phyloP scores from a whole-genome alignment of 2,888 invertebrate species.

The Auanema freiburgensis region DNA sequence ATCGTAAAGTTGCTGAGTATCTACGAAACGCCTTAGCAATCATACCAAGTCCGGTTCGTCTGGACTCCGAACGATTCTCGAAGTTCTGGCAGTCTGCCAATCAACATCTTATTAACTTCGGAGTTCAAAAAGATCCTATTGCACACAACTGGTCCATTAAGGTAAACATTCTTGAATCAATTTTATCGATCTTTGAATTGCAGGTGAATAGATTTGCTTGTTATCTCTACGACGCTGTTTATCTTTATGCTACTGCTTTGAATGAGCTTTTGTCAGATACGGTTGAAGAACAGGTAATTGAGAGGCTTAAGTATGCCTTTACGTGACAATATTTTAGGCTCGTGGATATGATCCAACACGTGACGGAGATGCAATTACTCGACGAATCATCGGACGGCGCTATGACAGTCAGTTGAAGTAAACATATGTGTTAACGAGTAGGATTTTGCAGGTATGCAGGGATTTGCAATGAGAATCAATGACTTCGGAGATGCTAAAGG shows the following conservation, averaged over 20 bases:
- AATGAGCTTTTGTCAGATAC: conserved; percentile 73
- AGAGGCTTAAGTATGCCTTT: not conserved
- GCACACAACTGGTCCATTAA: conserved; percentile 24
- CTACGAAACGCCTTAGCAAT: conserved; percentile 84
- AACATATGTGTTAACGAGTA: not conserved
- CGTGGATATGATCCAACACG: conserved; percentile 64
- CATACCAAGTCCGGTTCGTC: conserved; percentile 79
- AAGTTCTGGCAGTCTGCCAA: conserved; percentile 8
- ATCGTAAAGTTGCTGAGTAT: conserved; percentile 62
- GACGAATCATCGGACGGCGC: conserved; percentile 78
- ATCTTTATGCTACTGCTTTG: conserved; percentile 81
- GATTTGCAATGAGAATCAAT: conserved; percentile 86
- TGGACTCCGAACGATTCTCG: conserved; percentile 65
- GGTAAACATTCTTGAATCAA: conserved; percentile 22
- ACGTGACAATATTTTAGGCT: conserved; percentile 4
- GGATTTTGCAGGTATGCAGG: conserved; percentile 79
- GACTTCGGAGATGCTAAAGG: conserved; percentile 86
- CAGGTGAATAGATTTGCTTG: conserved; percentile 75
- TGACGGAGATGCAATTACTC: conserved; percentile 78
- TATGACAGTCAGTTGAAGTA: conserved; percentile 55
- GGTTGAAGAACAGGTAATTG: conserved; percentile 53
- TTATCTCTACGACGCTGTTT: conserved; percentile 83
- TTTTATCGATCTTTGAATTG: conserved; percentile 9
- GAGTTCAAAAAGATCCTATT: conserved; percentile 22
- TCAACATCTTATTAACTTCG: conserved; percentile 17